phyloP scores from a whole-genome alignment of 1,140 invertebrate genomes.

The Diachasma alloeum region DNA sequence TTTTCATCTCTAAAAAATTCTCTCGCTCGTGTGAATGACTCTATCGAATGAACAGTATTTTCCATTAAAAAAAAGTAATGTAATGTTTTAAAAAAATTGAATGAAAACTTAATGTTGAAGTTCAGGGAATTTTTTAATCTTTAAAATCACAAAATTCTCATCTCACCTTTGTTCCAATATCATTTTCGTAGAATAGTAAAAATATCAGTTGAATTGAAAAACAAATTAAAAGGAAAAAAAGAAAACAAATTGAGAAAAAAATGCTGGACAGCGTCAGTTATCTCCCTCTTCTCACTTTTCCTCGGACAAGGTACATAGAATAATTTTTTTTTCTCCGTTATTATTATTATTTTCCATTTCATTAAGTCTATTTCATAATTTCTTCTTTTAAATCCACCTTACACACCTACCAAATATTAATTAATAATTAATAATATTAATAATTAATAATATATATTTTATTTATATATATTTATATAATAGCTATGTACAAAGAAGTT shows the following conservation, averaged over 20 bases:
- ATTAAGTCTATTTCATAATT: constrained; percentile 48
- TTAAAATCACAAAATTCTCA: constrained; percentile 11
- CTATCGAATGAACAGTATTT: background rate
- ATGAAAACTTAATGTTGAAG: background rate
- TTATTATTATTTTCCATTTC: background rate
- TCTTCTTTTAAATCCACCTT: constrained; percentile 50
- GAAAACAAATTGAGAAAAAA: background rate
- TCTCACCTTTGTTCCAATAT: background rate
- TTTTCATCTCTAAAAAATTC: background rate
- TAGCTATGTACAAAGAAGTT: constrained; percentile 56
- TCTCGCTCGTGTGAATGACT: background rate
- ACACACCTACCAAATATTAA: constrained; percentile 56
- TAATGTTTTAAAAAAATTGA: too few species aligned
- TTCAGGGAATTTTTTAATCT: background rate
- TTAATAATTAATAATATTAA: constrained; percentile 49
- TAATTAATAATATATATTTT: constrained; percentile 41
- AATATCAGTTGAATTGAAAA: background rate
- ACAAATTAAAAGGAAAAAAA: constrained; percentile 10
- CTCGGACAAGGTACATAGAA: constrained; percentile 57
- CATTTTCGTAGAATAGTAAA: background rate
- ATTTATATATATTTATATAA: constrained; percentile 52
- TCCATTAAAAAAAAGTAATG: too few species aligned
- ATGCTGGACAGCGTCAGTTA: constrained; percentile 27
- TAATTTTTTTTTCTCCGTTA: constrained; percentile 36
- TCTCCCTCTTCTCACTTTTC: constrained; percentile 21